Evolutionary conservation across 2,888 invertebrate genomes (phyloP), one percentile per base, ranked within the genome.

Genomic region (Neoitamus cyanurus): DNA sequence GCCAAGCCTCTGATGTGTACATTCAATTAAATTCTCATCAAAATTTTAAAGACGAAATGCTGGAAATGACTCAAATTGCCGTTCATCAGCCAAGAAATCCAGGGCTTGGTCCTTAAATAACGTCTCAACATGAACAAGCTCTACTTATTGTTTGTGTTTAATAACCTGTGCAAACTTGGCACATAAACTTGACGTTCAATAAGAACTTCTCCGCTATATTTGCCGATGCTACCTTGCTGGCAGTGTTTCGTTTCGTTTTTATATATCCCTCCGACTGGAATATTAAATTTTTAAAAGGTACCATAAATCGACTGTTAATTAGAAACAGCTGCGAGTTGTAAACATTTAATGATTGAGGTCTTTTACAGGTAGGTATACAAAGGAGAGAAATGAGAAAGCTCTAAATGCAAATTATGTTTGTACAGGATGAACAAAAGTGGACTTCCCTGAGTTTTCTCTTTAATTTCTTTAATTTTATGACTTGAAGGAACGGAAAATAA

Each of bases 101-200:
- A 20, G 25, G 20, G 25, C 25, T 58, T 20, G 48, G 20, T 7
- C 48, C 48, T 48, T 48, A 48, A 48, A 48, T 48, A 48, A 48
- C 48, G 48, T 48, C n/a, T 28, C 69, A n/a, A 13, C 69, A 5
- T 5, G 28, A 48, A 15, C 1, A 13, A 69, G 31, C n/a, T n/a
- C 69, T 31, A n/a, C 69, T 69, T 0, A 69, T 28, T 70, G 70
- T 70, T 70, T 70, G 70, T n/a, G 30, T 70, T 70, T 70, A 70
- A 70, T 70, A 70, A 70, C 70, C 70, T 70, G 70, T 31, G 31
- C 31, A 70, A 70, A 70, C 70, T 70, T 70, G 30, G 70, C 70
- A 70, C 6, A 70, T 30, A 70, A 70, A 70, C 70, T 70, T 28
- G 15, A 30, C 3, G 31, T 31, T n/a, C 30, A 2, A 25, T 20